Evolutionary conservation across 30 jellyfish, hydroid and myxozoan genomes (phyloP), one percentile per base, ranked within the genome.

Genomic region (Chrysaora quinquecirrha): DNA sequence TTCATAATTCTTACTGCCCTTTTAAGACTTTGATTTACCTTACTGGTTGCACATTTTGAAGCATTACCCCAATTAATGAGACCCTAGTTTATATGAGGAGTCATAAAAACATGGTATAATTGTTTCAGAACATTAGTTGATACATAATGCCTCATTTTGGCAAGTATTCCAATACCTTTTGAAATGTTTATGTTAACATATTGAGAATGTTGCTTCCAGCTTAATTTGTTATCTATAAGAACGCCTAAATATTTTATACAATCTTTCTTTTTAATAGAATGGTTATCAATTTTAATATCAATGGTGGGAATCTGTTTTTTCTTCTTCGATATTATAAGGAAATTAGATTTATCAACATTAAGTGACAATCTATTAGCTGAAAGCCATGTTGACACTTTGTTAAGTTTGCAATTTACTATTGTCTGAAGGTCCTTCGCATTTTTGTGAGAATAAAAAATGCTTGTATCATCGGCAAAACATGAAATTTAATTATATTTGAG

Each of bases 161-260:
- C 75, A 12, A 31, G 63, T 47, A 49, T 28, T 47, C 73, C 86
- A 23, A 50, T 49, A 27, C 76, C 63, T 74, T 74, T 74, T 12
- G 75, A 49, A 25, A 56, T 50, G 48, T 74, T 74, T 14, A 54
- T 29, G 28, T 74, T 74, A 3, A 74, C 58, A 29, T 50, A 46
- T 46, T 56, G 76, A 29, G 52, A 3, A 62, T 74, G 86, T 50
- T 74, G 76, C 48, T 74, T 74, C 86, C 86, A 74, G 76, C 30
- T 74, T 10, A 74, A 18, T 24, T 74, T 54, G 30, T 48, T 74
- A 30, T 50, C 62, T 35, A 74, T 22, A 24, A 74, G 63, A 10
- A 74, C 75, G 20, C 86, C 76, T 3, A 74, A 46, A 38, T 74
- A 74, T 32, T 49, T 74, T 47, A 56, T 50, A 49, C 86, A 72